A percentile compares a stretch with the other conserved stretches of the same genome.
Conservation (phyloP, 1,140 invertebrate genomes). For the Drosophila kurseongensis region DNA sequence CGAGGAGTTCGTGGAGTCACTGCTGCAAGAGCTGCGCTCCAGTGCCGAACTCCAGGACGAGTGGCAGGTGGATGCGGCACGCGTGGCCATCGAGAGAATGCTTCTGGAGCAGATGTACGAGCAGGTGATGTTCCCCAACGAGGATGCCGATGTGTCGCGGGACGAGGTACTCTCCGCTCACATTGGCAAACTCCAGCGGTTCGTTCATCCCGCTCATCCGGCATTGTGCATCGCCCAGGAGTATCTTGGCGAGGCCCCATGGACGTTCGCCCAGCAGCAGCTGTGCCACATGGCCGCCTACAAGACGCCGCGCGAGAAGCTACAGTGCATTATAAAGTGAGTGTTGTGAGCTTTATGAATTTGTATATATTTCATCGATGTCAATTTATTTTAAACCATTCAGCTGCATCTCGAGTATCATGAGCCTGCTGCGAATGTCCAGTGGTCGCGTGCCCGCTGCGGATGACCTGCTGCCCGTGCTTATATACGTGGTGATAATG, state of each 20-base stretch:
- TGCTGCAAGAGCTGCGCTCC: constrained; percentile 72
- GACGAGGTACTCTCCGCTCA: constrained; percentile 96
- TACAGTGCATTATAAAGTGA: constrained; percentile 88
- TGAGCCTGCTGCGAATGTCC: constrained; percentile 95
- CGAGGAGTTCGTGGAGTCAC: constrained; percentile 87
- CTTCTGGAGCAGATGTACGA: constrained; percentile 96
- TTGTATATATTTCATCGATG: neutral
- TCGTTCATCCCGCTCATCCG: constrained; percentile 93
- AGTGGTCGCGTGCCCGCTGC: constrained; percentile 94
- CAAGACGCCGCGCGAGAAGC: constrained; percentile 97
- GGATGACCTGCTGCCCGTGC: constrained; percentile 98
- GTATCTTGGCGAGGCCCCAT: constrained; percentile 96
- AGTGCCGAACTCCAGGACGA: constrained; percentile 86
- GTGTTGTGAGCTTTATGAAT: constrained; percentile 3
- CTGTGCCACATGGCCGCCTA: constrained; percentile 96
- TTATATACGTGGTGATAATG: constrained; percentile 98
- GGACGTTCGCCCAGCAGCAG: constrained; percentile 98
- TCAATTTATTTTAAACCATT: constrained; percentile 78
- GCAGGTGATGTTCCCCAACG: constrained; percentile 98
- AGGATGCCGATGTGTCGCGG: constrained; percentile 96
- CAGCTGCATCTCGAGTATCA: constrained; percentile 95
- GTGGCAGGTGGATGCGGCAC: constrained; percentile 89
- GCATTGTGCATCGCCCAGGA: constrained; percentile 92
- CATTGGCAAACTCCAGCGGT: constrained; percentile 92
- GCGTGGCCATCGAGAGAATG: constrained; percentile 91